These are phyloP conservation scores for Myrmophylax atrothorax DNA, from an alignment of 2,113 vertebrate genomes.

Conservation along the genomic window DNA sequence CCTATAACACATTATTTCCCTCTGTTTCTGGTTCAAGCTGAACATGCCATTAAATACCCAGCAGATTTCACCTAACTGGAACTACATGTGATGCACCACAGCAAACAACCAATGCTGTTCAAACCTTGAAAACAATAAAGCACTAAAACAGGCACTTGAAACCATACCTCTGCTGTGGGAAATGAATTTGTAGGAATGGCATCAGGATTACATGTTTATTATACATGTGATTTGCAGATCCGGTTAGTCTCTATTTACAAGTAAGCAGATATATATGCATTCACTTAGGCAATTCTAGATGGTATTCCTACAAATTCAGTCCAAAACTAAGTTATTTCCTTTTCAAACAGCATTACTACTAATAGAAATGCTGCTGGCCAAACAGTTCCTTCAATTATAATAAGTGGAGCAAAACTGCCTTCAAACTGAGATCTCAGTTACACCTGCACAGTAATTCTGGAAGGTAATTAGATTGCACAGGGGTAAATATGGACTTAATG, in stretches of 20 bases:
- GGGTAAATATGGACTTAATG: constrained; percentile 48
- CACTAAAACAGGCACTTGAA: not conserved
- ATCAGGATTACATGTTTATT: not conserved
- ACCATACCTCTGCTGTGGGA: not conserved
- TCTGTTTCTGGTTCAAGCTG: not conserved
- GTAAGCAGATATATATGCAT: not conserved
- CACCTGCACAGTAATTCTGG: constrained; percentile 53
- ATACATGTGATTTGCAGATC: not conserved
- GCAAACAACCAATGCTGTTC: not conserved
- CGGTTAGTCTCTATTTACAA: constrained; percentile 1
- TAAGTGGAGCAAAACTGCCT: constrained; percentile 33
- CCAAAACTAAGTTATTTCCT: not conserved
- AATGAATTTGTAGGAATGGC: not conserved
- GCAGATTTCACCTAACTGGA: not conserved
- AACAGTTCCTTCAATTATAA: constrained; percentile 38
- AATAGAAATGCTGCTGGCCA: constrained; percentile 49
- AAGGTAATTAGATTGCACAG: constrained; percentile 57
- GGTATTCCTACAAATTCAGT: constrained; percentile 1
- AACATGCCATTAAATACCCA: not conserved
- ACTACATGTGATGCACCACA: not conserved
- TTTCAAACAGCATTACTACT: constrained; percentile 16
- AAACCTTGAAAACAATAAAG: not conserved
- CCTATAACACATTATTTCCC: not conserved
- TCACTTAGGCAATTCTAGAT: not conserved
- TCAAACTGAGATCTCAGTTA: constrained; percentile 57